Evolutionary conservation across 2,113 vertebrate genomes (phyloP), one percentile per base, ranked within the genome.

Genomic region (Mugil cephalus): DNA sequence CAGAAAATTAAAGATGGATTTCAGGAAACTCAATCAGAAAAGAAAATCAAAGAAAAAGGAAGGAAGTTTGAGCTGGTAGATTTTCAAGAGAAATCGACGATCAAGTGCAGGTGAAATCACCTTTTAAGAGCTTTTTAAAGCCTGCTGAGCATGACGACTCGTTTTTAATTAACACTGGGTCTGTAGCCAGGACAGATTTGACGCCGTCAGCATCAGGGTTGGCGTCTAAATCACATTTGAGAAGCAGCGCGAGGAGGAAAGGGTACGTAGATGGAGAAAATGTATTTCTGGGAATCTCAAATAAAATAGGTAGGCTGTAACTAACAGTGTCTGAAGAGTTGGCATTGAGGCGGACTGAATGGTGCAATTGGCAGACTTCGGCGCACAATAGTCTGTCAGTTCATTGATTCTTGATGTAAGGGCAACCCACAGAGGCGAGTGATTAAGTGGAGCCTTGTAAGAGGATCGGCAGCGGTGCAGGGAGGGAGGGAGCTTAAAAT

Each of bases 141-240:
- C 56, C 80, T 55, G 18, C 60, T 51, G 69, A 77, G 69, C 54
- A 18, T 38, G 56, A 58, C 52, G 45, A 63, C 60, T 48, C 13
- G 43, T 82, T 82, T 82, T 77, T 82, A 87, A 88, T 87, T 87
- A 83, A 69, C 50, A 12, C 3, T 59, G 67, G 70, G 78, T 56
- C 71, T 53, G n/a, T 4, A 43, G 70, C 17, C 62, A 77, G 21
- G 70, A 69, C 62, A 53, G 64, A 81, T 67, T 38, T 24, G 58
- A 80, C 30, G 80, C 7, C 2, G 40, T 69, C 56, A 61, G 24
- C 62, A 15, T 50, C 53, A 48, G 66, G 61, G 36, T 64, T 69
- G n/a, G 67, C 24, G 48, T 73, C 58, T 73, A 77, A 80, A 75
- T 65, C 55, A 39, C 62, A 30, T 69, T 47, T 38, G 46, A 35